Evolutionary conservation across 2,888 invertebrate species (phyloP).

Genomic region (Acleris cristana): DNA sequence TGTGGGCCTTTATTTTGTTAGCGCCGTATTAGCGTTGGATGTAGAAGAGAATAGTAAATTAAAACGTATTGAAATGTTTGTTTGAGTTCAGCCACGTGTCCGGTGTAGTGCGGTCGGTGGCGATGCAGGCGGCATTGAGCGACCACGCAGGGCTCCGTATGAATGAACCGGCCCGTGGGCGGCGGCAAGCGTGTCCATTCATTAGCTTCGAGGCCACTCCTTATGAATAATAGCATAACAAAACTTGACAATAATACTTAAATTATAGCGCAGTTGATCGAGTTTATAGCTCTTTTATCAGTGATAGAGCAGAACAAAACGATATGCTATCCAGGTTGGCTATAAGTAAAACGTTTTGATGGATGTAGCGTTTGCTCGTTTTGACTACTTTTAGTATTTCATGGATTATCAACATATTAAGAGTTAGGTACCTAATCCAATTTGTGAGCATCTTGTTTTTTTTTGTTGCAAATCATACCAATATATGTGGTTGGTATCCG

Average conservation of each 20-base stretch:
- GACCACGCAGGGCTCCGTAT: constrained; percentile 75
- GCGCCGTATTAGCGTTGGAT: neutral
- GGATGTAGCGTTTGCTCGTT: neutral
- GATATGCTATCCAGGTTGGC: neutral
- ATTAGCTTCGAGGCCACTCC: constrained; percentile 77
- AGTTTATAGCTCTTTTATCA: constrained; percentile 26
- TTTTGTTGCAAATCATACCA: no score
- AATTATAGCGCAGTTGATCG: constrained; percentile 44
- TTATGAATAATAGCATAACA: constrained; percentile 79
- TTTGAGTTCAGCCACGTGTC: constrained; percentile 28
- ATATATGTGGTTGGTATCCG: no score
- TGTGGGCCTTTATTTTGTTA: constrained; percentile 23
- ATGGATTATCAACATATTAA: no score
- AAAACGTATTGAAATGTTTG: constrained; percentile 27
- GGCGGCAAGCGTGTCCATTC: constrained; percentile 69
- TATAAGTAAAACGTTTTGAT: neutral
- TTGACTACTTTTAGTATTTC: neutral
- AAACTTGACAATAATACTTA: constrained; percentile 70
- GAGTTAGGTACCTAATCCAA: no score
- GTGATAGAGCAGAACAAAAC: constrained; percentile 10
- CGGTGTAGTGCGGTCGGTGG: constrained; percentile 39
- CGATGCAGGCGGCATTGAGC: constrained; percentile 63
- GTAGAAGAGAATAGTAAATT: constrained; percentile 16
- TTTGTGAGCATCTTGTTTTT: no score
- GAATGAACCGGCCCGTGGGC: constrained; percentile 78